A percentile compares a stretch with the other conserved stretches of the same genome.
Conservation (phyloP, 2,797 vertebrate species). For the Setipinna tenuifilis region DNA sequence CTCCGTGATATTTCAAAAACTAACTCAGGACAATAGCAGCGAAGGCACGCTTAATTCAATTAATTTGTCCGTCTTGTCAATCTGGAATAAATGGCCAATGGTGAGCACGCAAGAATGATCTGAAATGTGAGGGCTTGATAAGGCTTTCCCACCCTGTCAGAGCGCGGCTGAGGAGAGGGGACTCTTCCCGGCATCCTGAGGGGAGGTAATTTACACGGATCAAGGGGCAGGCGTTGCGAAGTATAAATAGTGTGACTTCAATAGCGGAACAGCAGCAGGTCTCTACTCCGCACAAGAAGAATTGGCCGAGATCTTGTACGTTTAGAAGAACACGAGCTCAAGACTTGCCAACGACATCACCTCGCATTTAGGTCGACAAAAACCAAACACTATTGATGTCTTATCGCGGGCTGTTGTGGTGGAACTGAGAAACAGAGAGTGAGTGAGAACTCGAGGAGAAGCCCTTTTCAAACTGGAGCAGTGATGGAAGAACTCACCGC, state of each 20-base stretch:
- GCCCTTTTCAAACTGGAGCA: conserved; percentile 54
- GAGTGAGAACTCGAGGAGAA: conserved; percentile 57
- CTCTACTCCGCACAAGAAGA: conserved; percentile 85
- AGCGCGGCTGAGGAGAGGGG: conserved; percentile 76
- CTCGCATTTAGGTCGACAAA: conserved; percentile 75
- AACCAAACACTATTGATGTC: conserved; percentile 86
- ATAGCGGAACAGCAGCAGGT: conserved; percentile 88
- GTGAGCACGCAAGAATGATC: conserved; percentile 69
- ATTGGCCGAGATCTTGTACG: conserved; percentile 81
- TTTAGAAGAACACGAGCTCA: conserved; percentile 66
- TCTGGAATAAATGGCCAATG: conserved; percentile 87
- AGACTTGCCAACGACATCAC: conserved; percentile 76
- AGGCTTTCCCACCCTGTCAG: conserved; percentile 65
- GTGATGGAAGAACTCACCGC: conserved; percentile 99
- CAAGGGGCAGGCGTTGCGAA: conserved; percentile 94
- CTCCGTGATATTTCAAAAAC: conserved; percentile 83
- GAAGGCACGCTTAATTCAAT: conserved; percentile 92
- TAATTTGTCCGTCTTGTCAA: conserved; percentile 93
- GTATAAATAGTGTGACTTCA: conserved; percentile 99
- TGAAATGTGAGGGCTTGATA: conserved; percentile 65
- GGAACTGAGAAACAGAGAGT: conserved; percentile 72
- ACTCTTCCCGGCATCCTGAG: conserved; percentile 84
- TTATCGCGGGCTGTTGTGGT: conserved; percentile 73
- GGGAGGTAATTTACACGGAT: conserved; percentile 95
- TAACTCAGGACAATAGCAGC: conserved; percentile 86